Evolutionary conservation across 2,888 invertebrate species (phyloP).

Genomic region (Lasioglossum vierecki): DNA sequence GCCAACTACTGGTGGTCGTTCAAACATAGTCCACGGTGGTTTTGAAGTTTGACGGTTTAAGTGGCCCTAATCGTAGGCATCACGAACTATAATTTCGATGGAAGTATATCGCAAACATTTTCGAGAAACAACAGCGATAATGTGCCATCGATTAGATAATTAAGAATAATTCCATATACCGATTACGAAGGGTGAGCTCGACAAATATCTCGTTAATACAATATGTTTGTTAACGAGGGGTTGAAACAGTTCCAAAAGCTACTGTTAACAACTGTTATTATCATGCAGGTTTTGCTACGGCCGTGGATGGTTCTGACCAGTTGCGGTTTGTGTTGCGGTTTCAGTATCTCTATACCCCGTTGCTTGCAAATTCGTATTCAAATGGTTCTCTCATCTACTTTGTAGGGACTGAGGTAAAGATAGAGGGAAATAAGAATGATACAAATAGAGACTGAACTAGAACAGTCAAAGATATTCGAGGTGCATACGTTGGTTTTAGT

Average conservation of each 20-base stretch:
- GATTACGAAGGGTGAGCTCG: not conserved
- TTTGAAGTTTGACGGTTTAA: not conserved
- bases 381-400: not conserved
- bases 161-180: not conserved
- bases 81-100: not conserved
- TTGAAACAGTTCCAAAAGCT: conserved; percentile 2
- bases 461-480: too few relatives aligned
- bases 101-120: not conserved
- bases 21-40: not conserved
- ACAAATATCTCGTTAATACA: not conserved
- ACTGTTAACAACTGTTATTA: not conserved
- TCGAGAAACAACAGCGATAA: not conserved
- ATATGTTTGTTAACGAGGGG: not conserved
- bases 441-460: too few relatives aligned
- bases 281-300: not conserved
- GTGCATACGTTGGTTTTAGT: not conserved
- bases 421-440: too few relatives aligned
- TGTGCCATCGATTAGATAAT: not conserved
- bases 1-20: not conserved
- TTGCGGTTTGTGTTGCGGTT: not conserved
- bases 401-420: not conserved
- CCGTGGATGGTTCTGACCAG: not conserved
- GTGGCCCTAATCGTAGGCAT: not conserved
- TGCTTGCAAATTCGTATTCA: not conserved
- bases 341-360: not conserved